Base-by-base conservation (phyloP, 2,113 vertebrate species). In the Onychostruthus taczanowskii region DNA sequence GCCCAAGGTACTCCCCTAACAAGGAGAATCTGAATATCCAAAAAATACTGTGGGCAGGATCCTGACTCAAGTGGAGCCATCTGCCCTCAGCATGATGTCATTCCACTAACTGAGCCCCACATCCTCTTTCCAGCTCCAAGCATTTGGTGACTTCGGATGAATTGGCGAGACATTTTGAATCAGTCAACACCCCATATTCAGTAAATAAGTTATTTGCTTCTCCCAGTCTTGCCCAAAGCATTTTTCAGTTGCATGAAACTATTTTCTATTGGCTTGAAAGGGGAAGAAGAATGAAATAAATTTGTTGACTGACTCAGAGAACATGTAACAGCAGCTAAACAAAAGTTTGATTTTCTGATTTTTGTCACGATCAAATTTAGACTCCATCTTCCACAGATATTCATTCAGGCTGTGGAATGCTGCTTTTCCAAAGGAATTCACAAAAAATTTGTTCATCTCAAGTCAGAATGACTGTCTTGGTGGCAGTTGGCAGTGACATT, bases 211-310 rank as follows among this genome's bases (percentile, higher is more conserved):
- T 93, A 87, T 56, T 93, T 92, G 58, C 58, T 88, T 95, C 82
- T 64, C 78, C 50, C 5, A 41, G 77, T 82, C 68, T 89, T 91
- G 93, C 91, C 77, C 69, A 89, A 84, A 91, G 73, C 84, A 43
- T 89, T 95, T 96, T 94, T 70, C 63, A 85, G 44, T 58, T 68
- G 49, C 44, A 53, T 68, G 10, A 64, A 84, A 61, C 44, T 82
- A 44, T 92, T 90, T 93, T 88, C 47, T 94, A 19, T 67, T 89
- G 77, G 55, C 73, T 92, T 89, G 77, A 94, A 94, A 89, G 55
- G 17, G 47, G 56, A 93, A 70, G 10, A 72, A 44, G 63, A 94
- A 91, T 90, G 74, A 90, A 90, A 93, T 76, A 68, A 43, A 79
- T 75, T 85, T 61, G 53, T 82, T 85, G 70, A 49, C 58, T 52